Percentiles rank a stretch among this genome's conserved stretches.
Conservation (phyloP, 2,113 vertebrate species). For the Centropristis striata region DNA sequence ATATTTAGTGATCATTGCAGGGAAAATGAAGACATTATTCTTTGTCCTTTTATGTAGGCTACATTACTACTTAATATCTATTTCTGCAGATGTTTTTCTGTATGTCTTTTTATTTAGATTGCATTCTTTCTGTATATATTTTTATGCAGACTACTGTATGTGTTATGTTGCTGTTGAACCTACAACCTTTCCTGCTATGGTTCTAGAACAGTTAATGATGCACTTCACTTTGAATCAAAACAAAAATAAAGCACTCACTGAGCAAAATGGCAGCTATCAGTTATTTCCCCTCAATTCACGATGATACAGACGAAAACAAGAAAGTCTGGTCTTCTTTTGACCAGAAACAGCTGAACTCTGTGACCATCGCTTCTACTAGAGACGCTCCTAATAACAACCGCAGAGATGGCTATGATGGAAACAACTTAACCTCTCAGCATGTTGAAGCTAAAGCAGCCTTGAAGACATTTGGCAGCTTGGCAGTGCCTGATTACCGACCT, state of each 20-base stretch:
- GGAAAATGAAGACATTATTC: background rate
- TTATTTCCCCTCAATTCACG: slow-evolving; percentile 32
- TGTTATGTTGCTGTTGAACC: background rate
- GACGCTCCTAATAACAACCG: too few species aligned
- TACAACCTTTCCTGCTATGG: background rate
- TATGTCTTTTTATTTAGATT: background rate
- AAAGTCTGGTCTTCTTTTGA: background rate
- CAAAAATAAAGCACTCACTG: slow-evolving; percentile 7
- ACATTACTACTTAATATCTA: background rate
- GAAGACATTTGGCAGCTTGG: background rate
- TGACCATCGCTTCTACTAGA: background rate
- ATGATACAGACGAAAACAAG: background rate
- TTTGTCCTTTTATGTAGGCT: background rate
- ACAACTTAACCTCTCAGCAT: background rate
- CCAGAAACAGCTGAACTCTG: background rate
- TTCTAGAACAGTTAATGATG: slow-evolving; percentile 12
- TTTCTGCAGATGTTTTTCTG: background rate
- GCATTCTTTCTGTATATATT: background rate
- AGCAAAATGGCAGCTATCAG: slow-evolving; percentile 27
- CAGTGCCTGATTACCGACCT: slow-evolving; percentile 34
- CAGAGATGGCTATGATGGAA: background rate
- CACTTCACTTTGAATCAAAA: slow-evolving; percentile 41
- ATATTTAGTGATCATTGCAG: too few species aligned
- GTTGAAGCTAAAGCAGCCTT: background rate
- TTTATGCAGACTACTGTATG: background rate